Evolutionary conservation across 1,140 invertebrate species (phyloP).

Genomic region (Drosophila novamexicana): DNA sequence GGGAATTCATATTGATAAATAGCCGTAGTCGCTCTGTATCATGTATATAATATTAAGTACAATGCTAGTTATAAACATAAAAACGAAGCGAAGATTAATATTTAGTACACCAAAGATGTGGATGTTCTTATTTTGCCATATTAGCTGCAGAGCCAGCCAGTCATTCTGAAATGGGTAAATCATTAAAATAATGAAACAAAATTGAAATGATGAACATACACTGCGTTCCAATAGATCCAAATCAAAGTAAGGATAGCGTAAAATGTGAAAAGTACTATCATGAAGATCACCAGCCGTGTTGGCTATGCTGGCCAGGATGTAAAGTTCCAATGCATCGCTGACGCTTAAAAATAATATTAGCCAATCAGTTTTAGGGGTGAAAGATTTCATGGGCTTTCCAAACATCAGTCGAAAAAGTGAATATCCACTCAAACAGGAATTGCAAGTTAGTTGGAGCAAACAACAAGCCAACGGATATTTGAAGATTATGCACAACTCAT

Average conservation of each 20-base stretch:
- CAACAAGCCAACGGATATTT: slow-evolving; percentile 7
- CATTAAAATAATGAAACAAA: too few relatives aligned
- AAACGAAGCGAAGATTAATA: slow-evolving; percentile 32
- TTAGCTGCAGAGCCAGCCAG: slow-evolving; percentile 47
- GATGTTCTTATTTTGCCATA: slow-evolving; percentile 36
- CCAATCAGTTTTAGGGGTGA: neutral
- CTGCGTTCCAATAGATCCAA: slow-evolving; percentile 19
- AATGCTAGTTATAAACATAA: slow-evolving; percentile 11
- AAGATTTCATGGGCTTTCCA: neutral
- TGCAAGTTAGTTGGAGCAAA: neutral
- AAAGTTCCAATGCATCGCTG: slow-evolving; percentile 11
- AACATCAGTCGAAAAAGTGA: neutral
- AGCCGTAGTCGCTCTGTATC: slow-evolving; percentile 49
- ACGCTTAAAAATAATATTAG: neutral
- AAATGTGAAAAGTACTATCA: neutral
- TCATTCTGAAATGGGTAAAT: slow-evolving; percentile 18
- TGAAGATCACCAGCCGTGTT: neutral
- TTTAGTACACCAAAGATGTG: slow-evolving; percentile 26
- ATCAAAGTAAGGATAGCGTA: neutral
- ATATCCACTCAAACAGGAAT: neutral
- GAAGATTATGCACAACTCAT: slow-evolving; percentile 1
- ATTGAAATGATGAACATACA: slow-evolving; percentile 12
- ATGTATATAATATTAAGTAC: slow-evolving; percentile 43
- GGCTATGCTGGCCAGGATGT: neutral
- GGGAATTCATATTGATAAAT: neutral